phyloP scores from a whole-genome alignment of 53 echinoderm and acorn worm species.

The Apostichopus leukothele region DNA sequence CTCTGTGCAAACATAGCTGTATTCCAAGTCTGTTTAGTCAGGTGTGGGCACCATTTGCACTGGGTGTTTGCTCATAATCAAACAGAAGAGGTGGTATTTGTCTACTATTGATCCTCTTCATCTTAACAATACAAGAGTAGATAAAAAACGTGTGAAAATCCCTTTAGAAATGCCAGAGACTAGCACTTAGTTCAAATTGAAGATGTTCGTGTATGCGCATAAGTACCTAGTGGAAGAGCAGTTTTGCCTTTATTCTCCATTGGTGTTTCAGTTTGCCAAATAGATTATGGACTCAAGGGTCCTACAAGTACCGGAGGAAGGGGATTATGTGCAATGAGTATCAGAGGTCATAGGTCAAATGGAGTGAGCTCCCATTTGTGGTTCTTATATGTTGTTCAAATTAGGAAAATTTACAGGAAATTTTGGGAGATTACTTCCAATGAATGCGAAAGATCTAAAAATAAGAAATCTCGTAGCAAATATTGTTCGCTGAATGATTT shows the following conservation, averaged over 20 bases:
- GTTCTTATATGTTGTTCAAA: too few species aligned
- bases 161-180: slow-evolving; percentile 42
- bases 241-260: slow-evolving; percentile 13
- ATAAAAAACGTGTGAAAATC: slow-evolving; percentile 53
- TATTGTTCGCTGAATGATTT: too few species aligned
- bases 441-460: too few species aligned
- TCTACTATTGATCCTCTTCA: slow-evolving; percentile 41
- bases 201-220: slow-evolving; percentile 45
- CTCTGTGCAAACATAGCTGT: slow-evolving; percentile 27
- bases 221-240: slow-evolving; percentile 14
- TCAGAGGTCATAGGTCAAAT: slow-evolving; percentile 8
- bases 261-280: slow-evolving; percentile 8
- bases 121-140: slow-evolving; percentile 40
- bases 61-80: slow-evolving; percentile 42
- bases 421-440: too few species aligned
- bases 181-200: slow-evolving; percentile 45
- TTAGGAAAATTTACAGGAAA: too few species aligned
- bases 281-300: slow-evolving; percentile 6
- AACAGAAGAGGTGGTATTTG: slow-evolving; percentile 44
- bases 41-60: slow-evolving; percentile 43
- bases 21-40: slow-evolving; percentile 40
- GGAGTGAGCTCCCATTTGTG: not conserved
- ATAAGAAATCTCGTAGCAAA: too few species aligned
- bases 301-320: not conserved
- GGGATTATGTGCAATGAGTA: not conserved